Percentiles rank a stretch among this genome's conserved stretches.
Evolutionary conservation across 2,797 vertebrate species (phyloP).

Genomic region (Myotis myotis): DNA sequence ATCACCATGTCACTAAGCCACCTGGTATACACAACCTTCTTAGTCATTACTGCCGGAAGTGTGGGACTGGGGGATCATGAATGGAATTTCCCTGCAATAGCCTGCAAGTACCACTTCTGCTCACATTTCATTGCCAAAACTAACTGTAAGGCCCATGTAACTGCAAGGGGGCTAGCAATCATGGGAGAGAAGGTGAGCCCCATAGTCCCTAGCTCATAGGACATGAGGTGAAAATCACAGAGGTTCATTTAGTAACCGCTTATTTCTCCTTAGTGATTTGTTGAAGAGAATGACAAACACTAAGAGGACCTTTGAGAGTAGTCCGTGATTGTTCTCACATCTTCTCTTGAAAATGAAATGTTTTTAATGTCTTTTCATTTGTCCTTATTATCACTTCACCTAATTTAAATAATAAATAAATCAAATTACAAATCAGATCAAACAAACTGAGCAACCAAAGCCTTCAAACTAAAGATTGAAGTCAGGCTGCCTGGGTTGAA

Average conservation of each 20-base stretch:
- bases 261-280: not conserved
- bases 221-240: not conserved
- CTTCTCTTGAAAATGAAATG: not conserved
- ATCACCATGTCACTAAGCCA: not conserved
- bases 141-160: not conserved
- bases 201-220: not conserved
- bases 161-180: not conserved
- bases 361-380: not conserved
- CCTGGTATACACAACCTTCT: not conserved
- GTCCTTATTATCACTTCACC: not conserved
- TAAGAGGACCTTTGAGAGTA: not conserved
- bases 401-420: not conserved
- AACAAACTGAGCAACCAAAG: not conserved
- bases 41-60: not conserved
- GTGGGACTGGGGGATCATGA: not conserved
- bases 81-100: not conserved
- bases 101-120: not conserved
- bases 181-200: not conserved
- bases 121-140: not conserved
- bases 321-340: not conserved
- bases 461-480: not conserved
- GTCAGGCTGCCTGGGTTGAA: not conserved
- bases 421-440: conserved; percentile 7
- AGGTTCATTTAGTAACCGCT: not conserved
- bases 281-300: not conserved